Percentiles rank a stretch among this genome's conserved stretches.
Conservation (phyloP, 1,140 invertebrate genomes). For the Leptonema lineaticorne region DNA sequence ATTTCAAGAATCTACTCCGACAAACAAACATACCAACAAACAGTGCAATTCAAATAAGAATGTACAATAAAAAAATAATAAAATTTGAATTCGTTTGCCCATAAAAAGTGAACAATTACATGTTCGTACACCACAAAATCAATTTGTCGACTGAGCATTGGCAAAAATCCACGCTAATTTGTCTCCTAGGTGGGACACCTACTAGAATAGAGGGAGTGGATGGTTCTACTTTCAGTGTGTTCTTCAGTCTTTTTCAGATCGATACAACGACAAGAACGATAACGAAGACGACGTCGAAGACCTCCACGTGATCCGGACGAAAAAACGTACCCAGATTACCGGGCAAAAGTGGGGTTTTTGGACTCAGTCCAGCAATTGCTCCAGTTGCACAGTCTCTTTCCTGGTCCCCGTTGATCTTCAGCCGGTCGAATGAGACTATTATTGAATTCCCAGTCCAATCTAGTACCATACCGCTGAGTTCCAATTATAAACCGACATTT, state of each 20-base stretch:
- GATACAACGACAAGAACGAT: too few species aligned
- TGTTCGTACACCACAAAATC: too few species aligned
- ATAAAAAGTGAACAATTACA: too few species aligned
- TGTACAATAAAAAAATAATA: too few species aligned
- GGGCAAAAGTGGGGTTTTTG: constrained; percentile 18
- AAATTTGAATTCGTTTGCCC: too few species aligned
- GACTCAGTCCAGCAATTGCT: neutral
- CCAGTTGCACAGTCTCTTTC: neutral
- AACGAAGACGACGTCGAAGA: too few species aligned
- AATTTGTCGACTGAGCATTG: neutral
- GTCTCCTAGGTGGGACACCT: neutral
- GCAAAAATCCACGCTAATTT: neutral
- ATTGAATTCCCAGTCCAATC: constrained; percentile 36
- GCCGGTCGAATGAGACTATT: constrained; percentile 23
- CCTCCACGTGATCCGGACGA: too few species aligned
- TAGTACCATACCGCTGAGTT: constrained; percentile 36
- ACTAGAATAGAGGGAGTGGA: neutral
- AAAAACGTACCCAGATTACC: too few species aligned
- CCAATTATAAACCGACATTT: constrained; percentile 40
- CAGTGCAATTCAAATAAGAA: too few species aligned
- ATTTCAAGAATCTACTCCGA: too few species aligned
- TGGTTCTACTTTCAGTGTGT: neutral
- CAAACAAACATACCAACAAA: too few species aligned
- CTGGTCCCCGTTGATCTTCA: neutral
- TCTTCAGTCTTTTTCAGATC: too few species aligned